phyloP scores from a whole-genome alignment of 1,140 invertebrate species.

The Ceratosolen solmsi region DNA sequence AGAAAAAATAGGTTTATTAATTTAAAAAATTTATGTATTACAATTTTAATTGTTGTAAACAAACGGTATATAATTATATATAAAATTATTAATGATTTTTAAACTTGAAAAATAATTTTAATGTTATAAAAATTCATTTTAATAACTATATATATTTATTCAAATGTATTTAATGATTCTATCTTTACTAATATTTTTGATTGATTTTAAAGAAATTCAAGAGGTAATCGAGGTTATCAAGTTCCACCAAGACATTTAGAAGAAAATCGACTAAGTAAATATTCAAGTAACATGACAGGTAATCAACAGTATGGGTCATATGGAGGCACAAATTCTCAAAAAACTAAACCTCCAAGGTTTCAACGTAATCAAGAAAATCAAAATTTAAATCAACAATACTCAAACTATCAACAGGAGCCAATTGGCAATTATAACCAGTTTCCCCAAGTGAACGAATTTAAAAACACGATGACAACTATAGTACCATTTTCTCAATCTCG shows the following conservation, averaged over 20 bases:
- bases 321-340: constrained; percentile 56
- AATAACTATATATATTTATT: too few relatives aligned
- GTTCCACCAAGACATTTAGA: constrained; percentile 63
- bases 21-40: too few relatives aligned
- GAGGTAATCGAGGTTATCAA: constrained; percentile 62
- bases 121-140: too few relatives aligned
- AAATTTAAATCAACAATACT: constrained; percentile 34
- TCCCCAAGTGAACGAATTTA: constrained; percentile 55
- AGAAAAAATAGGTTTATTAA: too few relatives aligned
- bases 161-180: too few relatives aligned
- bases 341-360: constrained; percentile 69
- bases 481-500: constrained; percentile 47
- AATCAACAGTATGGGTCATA: constrained; percentile 57
- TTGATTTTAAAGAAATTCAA: constrained; percentile 56
- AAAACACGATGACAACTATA: constrained; percentile 48
- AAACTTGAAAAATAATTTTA: too few relatives aligned
- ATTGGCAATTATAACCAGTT: constrained; percentile 54
- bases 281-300: constrained; percentile 54
- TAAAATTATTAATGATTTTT: too few relatives aligned
- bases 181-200: too few relatives aligned
- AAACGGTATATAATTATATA: too few relatives aligned
- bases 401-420: constrained; percentile 54
- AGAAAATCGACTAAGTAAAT: constrained; percentile 60
- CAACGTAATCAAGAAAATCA: constrained; percentile 66
- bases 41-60: too few relatives aligned